Evolutionary conservation across 2,888 invertebrate species (phyloP).

Genomic region (Cerceris rybyensis): DNA sequence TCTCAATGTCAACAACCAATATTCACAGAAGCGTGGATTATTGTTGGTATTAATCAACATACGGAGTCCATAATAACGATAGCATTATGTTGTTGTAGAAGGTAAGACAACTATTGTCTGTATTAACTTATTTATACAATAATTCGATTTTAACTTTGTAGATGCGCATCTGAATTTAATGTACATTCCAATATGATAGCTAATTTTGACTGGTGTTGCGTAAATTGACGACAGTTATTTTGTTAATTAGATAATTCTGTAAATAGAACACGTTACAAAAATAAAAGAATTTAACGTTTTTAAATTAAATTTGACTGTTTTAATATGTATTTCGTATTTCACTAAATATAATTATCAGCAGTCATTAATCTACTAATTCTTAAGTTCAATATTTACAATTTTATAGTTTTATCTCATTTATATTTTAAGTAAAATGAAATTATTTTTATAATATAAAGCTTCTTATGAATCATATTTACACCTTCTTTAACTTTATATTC

Average conservation of each 20-base stretch:
- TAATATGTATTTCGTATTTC: no score
- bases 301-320: background rate
- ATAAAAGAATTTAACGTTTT: conserved; percentile 44
- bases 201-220: conserved; percentile 64
- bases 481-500: conserved; percentile 10
- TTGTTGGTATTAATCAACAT: conserved; percentile 62
- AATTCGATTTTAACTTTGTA: conserved; percentile 58
- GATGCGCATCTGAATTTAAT: conserved; percentile 72
- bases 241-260: conserved; percentile 44
- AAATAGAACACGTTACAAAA: conserved; percentile 50
- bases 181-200: conserved; percentile 62
- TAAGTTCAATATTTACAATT: no score
- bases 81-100: conserved; percentile 73
- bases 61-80: conserved; percentile 66
- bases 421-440: conserved; percentile 1
- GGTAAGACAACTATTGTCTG: conserved; percentile 61
- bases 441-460: no score
- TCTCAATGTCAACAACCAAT: conserved; percentile 74
- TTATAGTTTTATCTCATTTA: background rate
- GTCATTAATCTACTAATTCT: no score
- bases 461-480: background rate
- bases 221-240: conserved; percentile 50
- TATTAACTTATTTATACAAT: conserved; percentile 25
- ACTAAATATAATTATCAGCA: no score
- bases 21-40: conserved; percentile 78